These are phyloP conservation scores for Punctoribates punctum DNA, from an alignment of 2,888 invertebrate genomes.

Conservation along the genomic window DNA sequence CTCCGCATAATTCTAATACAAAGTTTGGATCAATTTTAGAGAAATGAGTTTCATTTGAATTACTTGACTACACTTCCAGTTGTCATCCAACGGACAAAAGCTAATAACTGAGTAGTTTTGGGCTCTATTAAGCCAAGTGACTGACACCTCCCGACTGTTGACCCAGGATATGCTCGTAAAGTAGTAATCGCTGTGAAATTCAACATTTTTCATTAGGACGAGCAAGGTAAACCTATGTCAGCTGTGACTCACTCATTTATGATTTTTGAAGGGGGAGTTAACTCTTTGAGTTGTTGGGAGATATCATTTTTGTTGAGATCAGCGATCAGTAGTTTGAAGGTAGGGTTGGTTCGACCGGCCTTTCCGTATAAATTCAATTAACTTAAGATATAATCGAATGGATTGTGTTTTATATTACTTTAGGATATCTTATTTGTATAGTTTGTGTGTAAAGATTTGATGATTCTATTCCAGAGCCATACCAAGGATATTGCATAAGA, in stretches of 20 bases:
- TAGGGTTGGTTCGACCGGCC: constrained; percentile 48
- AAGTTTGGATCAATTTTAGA: neutral
- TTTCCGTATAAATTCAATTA: constrained; percentile 30
- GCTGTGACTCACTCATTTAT: neutral
- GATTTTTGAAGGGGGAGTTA: constrained; percentile 46
- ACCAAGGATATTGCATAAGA: constrained; percentile 46
- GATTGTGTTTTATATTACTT: constrained; percentile 43
- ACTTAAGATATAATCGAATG: neutral
- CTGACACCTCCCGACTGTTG: constrained; percentile 75
- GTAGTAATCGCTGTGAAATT: constrained; percentile 65
- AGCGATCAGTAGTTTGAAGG: constrained; percentile 46
- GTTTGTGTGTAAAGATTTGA: constrained; percentile 45
- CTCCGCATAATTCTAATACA: neutral
- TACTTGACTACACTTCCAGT: constrained; percentile 48
- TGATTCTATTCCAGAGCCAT: constrained; percentile 43
- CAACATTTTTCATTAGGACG: neutral
- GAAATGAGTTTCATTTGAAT: constrained; percentile 33
- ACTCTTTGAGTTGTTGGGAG: constrained; percentile 39
- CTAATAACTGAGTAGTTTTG: constrained; percentile 48
- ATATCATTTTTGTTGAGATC: constrained; percentile 40
- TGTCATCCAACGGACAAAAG: constrained; percentile 43
- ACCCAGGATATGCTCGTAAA: constrained; percentile 88
- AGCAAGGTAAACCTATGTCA: too few relatives aligned
- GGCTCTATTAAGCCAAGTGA: constrained; percentile 53
- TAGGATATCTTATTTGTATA: constrained; percentile 46